Base-by-base conservation (phyloP, 2,888 invertebrate species). In the Caenorhabditis becei region DNA sequence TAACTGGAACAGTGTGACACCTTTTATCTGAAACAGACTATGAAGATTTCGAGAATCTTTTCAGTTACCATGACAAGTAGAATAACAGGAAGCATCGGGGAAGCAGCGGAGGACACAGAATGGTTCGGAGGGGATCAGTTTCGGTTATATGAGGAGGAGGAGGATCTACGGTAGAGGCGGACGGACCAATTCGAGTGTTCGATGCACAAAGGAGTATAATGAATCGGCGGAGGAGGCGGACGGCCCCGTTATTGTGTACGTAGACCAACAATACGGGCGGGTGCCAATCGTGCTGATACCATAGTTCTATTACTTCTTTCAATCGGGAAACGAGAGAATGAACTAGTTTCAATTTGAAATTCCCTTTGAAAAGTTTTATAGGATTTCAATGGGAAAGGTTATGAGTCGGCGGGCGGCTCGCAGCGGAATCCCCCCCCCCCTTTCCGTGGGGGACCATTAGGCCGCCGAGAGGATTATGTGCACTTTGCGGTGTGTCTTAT, bases 401-500 rank as follows among this genome's bases (percentile, higher is more conserved):
- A 41, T n/a, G n/a, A n/a, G n/a, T n/a, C 35, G 35, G 35, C 10
- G 35, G 10, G 35, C 35, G 10, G 35, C 10, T 5, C 5, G 18
- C 18, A 18, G 18, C 47, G 18, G 47, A 47, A 47, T n/a, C 18
- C 20, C 7, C 14, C 14, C 18, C 18, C 47, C 11, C 10, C 11
- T 14, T 10, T 35, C 35, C 35, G 35, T 7, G 20, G 23, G 23
- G 59, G 41, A 58, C 59, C 41, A 41, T 59, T 24, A 35, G 59
- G 35, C 5, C 20, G 59, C 20, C 35, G 59, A 24, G 18, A 41
- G 61, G 61, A 61, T 61, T 44, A 61, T 47, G 23, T 61, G 61
- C 61, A 61, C 61, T 61, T 61, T 61, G 61, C 47, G 72, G 63
- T 28, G 44, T 26, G 71, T 61, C 44, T 58, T 49, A 41, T 54